phyloP scores from a whole-genome alignment of 2,113 vertebrate genomes.

The Acrocephalus kingi region DNA sequence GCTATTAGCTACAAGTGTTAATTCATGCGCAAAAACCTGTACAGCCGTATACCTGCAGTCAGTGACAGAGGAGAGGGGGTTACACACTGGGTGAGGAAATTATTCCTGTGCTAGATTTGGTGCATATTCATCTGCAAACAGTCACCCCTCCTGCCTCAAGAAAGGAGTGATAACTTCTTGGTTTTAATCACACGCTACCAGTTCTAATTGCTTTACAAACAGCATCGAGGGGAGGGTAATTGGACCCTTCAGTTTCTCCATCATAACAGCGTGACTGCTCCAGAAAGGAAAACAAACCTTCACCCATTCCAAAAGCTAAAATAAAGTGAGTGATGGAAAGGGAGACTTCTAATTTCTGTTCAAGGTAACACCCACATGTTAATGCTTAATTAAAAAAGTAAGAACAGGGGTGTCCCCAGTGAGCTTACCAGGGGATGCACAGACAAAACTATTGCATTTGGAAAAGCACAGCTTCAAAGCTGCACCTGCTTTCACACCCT shows the following conservation, averaged over 20 bases:
- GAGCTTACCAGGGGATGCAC: not conserved
- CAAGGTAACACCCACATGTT: not conserved
- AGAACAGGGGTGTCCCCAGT: not conserved
- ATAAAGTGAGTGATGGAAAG: not conserved
- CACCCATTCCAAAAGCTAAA: not conserved
- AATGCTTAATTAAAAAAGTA: not conserved
- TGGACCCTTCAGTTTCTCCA: not conserved
- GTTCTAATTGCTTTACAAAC: slow-evolving; percentile 47
- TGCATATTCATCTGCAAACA: not conserved
- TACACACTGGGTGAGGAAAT: not conserved
- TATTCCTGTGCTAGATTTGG: not conserved
- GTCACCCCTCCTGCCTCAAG: not conserved
- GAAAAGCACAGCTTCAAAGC: not conserved
- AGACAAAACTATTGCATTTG: not conserved
- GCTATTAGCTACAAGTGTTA: slow-evolving; percentile 59
- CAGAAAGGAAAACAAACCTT: not conserved
- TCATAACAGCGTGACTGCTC: not conserved
- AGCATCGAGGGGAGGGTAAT: not conserved
- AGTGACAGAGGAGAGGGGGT: not conserved
- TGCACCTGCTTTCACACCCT: not conserved
- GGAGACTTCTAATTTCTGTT: not conserved
- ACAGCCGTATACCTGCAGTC: not conserved
- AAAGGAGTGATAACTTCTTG: slow-evolving; percentile 23
- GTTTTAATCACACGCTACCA: slow-evolving; percentile 26
- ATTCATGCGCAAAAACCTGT: not conserved